A percentile compares a stretch with the other conserved stretches of the same genome.
phyloP scores from a whole-genome alignment of 2,113 vertebrate species.

The Gymnorhina tibicen region DNA sequence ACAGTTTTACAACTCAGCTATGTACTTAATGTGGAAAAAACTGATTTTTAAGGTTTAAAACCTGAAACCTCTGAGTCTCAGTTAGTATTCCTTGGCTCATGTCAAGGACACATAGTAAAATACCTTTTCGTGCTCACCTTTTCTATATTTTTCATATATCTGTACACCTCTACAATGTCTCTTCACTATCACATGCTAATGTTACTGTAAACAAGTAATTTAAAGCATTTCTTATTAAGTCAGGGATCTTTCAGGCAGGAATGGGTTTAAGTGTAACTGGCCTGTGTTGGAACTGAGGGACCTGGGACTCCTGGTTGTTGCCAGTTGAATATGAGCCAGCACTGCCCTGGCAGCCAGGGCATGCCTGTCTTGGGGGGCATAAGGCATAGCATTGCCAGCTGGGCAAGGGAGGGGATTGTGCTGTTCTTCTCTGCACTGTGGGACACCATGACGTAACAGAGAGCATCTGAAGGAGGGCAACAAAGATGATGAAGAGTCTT shows the following conservation, averaged over 20 bases:
- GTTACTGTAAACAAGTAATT: neutral
- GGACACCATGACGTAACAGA: neutral
- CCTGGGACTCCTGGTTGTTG: neutral
- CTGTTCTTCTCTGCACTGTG: neutral
- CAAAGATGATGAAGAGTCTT: neutral
- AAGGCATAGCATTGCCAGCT: fast-evolving
- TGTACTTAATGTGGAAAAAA: neutral
- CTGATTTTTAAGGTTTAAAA: neutral
- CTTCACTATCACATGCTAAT: neutral
- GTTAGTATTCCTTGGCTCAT: neutral
- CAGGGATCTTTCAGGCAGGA: neutral
- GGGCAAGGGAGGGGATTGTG: neutral
- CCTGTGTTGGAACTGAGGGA: neutral
- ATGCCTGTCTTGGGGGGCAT: neutral
- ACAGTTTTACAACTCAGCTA: neutral
- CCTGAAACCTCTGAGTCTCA: neutral
- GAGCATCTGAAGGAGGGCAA: neutral
- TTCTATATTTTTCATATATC: neutral
- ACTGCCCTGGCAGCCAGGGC: neutral
- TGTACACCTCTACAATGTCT: neutral
- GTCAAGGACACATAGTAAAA: neutral
- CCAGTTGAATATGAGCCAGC: neutral
- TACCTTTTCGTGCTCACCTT: neutral
- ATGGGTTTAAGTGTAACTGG: neutral
- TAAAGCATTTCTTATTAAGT: neutral